Conservation (phyloP, 2,113 vertebrate genomes). For the Pampusana beccarii region DNA sequence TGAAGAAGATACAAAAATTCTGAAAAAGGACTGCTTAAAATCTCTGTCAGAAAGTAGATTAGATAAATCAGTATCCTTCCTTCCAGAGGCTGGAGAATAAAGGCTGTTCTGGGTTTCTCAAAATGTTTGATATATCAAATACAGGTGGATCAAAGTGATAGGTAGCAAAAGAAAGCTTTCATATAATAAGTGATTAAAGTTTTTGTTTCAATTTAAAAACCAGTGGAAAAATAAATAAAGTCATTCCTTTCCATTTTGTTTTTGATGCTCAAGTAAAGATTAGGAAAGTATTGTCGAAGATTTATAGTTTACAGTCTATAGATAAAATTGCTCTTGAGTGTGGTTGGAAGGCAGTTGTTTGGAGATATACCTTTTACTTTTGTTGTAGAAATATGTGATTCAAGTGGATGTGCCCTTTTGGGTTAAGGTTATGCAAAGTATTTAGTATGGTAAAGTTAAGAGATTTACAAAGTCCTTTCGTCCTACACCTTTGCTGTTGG, state of each 20-base stretch:
- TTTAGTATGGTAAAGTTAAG: not conserved
- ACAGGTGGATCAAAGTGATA: not conserved
- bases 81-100: not conserved
- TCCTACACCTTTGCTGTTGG: not conserved
- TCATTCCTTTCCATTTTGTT: not conserved
- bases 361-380: not conserved
- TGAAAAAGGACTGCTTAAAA: not conserved
- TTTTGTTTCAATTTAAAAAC: not conserved
- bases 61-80: not conserved
- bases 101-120: not conserved
- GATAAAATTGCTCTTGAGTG: not conserved
- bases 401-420: not conserved
- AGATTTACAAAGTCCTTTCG: not conserved
- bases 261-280: not conserved
- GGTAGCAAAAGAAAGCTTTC: not conserved
- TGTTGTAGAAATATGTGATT: not conserved
- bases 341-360: not conserved
- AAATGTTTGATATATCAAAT: not conserved
- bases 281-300: not conserved
- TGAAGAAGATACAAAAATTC: not conserved
- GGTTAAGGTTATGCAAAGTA: not conserved
- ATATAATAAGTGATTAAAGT: not conserved
- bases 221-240: not conserved
- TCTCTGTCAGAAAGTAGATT: not conserved
- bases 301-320: not conserved